phyloP scores from a whole-genome alignment of 1,140 invertebrate genomes.

The Drosophila bifasciata region DNA sequence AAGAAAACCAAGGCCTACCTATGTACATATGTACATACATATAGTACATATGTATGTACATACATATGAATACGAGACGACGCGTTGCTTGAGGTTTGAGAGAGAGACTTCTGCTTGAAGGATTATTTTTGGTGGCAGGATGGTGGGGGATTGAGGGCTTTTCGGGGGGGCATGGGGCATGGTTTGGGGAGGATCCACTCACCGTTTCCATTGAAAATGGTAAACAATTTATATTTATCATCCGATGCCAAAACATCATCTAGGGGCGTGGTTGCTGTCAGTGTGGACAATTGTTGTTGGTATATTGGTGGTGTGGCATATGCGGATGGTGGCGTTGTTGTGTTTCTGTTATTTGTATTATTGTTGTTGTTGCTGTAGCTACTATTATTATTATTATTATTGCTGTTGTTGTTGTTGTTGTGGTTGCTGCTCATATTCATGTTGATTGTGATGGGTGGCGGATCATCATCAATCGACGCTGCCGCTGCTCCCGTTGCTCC shows the following conservation, averaged over 20 bases:
- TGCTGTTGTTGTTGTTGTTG: conserved; percentile 53
- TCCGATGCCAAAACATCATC: conserved; percentile 64
- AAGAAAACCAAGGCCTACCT: conserved; percentile 16
- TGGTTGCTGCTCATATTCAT: conserved; percentile 34
- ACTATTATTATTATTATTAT: conserved; percentile 47
- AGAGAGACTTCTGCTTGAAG: background rate
- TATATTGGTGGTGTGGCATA: conserved; percentile 71
- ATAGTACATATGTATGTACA: no score
- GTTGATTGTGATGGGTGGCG: conserved; percentile 58
- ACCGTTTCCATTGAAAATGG: conserved; percentile 84
- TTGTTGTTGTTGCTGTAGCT: conserved; percentile 42
- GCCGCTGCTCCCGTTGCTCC: background rate
- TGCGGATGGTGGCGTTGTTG: conserved; percentile 69
- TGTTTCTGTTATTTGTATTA: conserved; percentile 41
- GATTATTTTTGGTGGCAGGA: background rate
- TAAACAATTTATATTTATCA: conserved; percentile 84
- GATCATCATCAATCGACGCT: conserved; percentile 51
- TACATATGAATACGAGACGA: conserved; percentile 18
- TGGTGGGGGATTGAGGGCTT: conserved; percentile 1
- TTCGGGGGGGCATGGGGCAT: background rate
- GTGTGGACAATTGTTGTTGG: conserved; percentile 74
- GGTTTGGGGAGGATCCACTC: conserved; percentile 55
- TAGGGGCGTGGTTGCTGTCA: conserved; percentile 76
- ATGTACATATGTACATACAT: no score
- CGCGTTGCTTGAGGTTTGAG: no score